Percentiles rank a stretch among this genome's conserved stretches.
These are phyloP conservation scores for Meloe dianella DNA, from an alignment of 2,888 invertebrate species.

Conservation along the genomic window DNA sequence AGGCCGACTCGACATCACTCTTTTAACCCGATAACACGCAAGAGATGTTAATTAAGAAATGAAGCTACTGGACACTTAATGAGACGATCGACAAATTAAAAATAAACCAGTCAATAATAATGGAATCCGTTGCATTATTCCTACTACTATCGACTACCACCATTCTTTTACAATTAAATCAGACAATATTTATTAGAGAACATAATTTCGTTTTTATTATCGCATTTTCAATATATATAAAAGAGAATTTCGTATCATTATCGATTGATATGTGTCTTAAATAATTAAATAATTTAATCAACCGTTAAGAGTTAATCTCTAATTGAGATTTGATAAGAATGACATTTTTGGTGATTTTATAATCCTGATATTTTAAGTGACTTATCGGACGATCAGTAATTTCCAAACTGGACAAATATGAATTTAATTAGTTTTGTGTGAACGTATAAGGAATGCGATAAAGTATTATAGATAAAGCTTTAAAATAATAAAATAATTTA, in stretches of 20 bases:
- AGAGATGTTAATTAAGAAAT: slow-evolving; percentile 59
- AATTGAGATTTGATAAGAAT: neutral
- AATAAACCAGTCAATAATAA: slow-evolving; percentile 39
- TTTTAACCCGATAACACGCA: slow-evolving; percentile 54
- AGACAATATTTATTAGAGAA: neutral
- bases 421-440: neutral
- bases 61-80: slow-evolving; percentile 58
- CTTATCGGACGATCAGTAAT: slow-evolving; percentile 3
- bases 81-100: slow-evolving; percentile 53
- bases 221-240: neutral
- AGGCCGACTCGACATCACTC: slow-evolving; percentile 53
- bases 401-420: slow-evolving; percentile 7
- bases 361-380: neutral
- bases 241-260: no score
- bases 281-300: slow-evolving; percentile 17
- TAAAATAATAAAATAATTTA: neutral
- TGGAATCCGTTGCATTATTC: neutral
- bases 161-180: neutral
- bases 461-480: neutral
- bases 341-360: neutral
- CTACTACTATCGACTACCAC: neutral
- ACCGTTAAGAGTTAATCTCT: slow-evolving; percentile 7
- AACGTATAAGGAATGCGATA: neutral
- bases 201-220: neutral
- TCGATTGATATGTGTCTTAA: neutral